Evolutionary conservation across 1,140 invertebrate genomes (phyloP).

Genomic region (Saccostrea echinata): DNA sequence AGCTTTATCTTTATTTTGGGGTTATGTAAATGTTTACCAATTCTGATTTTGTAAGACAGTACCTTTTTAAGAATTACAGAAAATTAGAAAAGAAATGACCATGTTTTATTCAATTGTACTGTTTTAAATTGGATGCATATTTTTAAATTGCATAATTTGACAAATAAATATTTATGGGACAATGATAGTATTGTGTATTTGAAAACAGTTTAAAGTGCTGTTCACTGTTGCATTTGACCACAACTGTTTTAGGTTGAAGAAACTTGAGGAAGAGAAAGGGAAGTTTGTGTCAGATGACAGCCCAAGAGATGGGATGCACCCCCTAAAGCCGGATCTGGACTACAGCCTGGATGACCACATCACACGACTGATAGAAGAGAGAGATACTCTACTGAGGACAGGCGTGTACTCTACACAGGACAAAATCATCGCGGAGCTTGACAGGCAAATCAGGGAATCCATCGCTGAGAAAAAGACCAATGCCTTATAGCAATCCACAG

Average conservation of each 20-base stretch:
- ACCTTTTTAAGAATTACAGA: no score
- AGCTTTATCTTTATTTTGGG: no score
- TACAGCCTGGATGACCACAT: conserved; percentile 77
- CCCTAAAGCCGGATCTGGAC: conserved; percentile 65
- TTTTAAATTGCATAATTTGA: no score
- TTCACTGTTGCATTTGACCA: neutral
- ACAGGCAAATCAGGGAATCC: conserved; percentile 78
- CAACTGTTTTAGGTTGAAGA: conserved; percentile 66
- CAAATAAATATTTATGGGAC: no score
- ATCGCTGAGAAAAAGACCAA: conserved; percentile 69
- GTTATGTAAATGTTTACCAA: no score
- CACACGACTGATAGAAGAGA: conserved; percentile 79
- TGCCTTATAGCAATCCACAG: conserved; percentile 39
- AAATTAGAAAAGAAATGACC: no score
- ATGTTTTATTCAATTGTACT: no score
- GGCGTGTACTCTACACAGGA: conserved; percentile 80
- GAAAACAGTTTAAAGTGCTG: no score
- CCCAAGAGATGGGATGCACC: conserved; percentile 55
- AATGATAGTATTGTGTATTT: no score
- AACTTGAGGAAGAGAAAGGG: conserved; percentile 71
- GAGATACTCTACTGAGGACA: conserved; percentile 79
- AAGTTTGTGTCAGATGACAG: conserved; percentile 61
- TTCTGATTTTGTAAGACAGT: no score
- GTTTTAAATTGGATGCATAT: no score
- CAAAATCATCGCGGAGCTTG: conserved; percentile 79